phyloP scores from a whole-genome alignment of 2,888 invertebrate genomes.

The Sarcophaga variegata region DNA sequence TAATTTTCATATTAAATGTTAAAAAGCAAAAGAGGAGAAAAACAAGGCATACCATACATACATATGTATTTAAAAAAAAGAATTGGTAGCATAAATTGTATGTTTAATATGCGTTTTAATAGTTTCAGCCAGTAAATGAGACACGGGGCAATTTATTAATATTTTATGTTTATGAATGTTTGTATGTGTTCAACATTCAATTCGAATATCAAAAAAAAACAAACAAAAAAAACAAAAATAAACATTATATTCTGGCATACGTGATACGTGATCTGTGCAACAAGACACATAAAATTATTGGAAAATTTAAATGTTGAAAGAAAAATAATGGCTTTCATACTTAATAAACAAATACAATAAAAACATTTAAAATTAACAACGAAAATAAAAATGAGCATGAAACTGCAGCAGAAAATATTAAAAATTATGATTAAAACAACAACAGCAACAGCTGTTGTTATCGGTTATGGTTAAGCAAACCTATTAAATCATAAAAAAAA shows the following conservation, averaged over 20 bases:
- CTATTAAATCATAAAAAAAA: too few relatives aligned
- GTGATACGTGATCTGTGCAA: not conserved
- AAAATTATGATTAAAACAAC: too few relatives aligned
- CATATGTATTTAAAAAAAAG: constrained; percentile 29
- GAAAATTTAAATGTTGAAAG: constrained; percentile 19
- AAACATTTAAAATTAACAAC: constrained; percentile 10
- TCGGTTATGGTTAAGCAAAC: too few relatives aligned
- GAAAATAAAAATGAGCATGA: constrained; percentile 19
- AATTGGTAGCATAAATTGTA: constrained; percentile 62
- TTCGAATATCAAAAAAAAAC: not conserved
- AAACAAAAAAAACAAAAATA: not conserved
- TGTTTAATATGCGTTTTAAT: constrained; percentile 68
- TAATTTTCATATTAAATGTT: not conserved
- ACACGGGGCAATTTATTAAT: constrained; percentile 65
- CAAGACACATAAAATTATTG: constrained; percentile 31
- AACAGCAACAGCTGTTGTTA: too few relatives aligned
- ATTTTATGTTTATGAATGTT: constrained; percentile 51
- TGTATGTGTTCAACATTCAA: constrained; percentile 36
- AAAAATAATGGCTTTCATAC: constrained; percentile 24
- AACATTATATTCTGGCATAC: not conserved
- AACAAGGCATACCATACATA: not conserved
- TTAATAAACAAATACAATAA: constrained; percentile 31
- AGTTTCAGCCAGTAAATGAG: constrained; percentile 61
- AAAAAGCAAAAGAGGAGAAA: not conserved
- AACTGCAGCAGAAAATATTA: too few relatives aligned